Conservation (phyloP, 1,140 invertebrate species). For the Tetragonula clypearis region DNA sequence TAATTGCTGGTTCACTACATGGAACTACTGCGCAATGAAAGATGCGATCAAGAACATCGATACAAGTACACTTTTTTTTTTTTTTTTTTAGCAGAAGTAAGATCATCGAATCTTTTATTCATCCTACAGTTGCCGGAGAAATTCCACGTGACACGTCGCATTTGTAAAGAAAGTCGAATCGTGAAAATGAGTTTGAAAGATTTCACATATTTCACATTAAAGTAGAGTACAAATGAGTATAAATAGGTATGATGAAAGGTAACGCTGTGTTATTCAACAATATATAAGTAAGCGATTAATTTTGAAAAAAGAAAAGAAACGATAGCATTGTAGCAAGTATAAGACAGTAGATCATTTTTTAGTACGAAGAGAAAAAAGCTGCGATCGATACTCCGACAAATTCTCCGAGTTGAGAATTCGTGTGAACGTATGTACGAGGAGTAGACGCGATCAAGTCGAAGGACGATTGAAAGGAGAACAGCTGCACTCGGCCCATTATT, state of each 20-base stretch:
- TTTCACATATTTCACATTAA: background rate
- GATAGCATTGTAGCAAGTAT: background rate
- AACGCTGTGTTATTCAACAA: background rate
- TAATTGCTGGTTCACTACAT: background rate
- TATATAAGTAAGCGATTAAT: background rate
- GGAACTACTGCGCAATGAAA: too few species aligned
- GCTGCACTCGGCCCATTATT: conserved; percentile 47
- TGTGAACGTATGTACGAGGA: conserved; percentile 13
- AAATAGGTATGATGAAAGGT: background rate
- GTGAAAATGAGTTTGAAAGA: background rate
- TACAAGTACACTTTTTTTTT: too few species aligned
- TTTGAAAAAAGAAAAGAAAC: background rate
- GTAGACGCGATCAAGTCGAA: conserved; percentile 57
- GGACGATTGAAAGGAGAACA: conserved; percentile 73
- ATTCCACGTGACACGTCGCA: background rate
- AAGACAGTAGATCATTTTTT: background rate
- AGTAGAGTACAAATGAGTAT: too few species aligned
- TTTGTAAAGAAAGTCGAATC: background rate
- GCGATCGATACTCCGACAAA: background rate
- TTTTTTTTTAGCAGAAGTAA: background rate
- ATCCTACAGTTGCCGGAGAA: background rate
- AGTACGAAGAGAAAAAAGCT: background rate
- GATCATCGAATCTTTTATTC: background rate
- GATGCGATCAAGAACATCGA: too few species aligned
- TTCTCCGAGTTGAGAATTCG: conserved; percentile 32